Conservation (phyloP, 2,113 vertebrate species). For the Gavialis gangeticus region DNA sequence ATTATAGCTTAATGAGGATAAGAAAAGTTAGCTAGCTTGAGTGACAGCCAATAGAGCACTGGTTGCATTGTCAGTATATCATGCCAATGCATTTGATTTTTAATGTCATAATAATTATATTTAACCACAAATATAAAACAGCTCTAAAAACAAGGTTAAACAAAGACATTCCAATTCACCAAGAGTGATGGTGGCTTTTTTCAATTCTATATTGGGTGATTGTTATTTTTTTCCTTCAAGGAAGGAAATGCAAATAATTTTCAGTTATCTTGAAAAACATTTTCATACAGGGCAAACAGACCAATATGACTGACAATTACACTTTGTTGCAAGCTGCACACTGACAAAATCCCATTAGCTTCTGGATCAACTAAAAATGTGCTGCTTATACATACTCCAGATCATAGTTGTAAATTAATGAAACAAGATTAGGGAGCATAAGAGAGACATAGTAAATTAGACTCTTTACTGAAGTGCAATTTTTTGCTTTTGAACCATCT, state of each 20-base stretch:
- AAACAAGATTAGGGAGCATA: conserved; percentile 3
- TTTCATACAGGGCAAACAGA: background rate
- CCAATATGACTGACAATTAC: background rate
- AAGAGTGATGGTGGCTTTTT: background rate
- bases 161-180: background rate
- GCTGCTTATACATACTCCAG: background rate
- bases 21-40: background rate
- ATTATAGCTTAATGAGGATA: background rate
- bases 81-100: background rate
- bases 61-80: background rate
- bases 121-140: background rate
- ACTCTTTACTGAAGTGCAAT: background rate
- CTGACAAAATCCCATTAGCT: background rate
- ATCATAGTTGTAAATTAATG: conserved; percentile 8
- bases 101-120: background rate
- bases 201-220: background rate
- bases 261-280: background rate
- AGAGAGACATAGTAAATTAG: background rate
- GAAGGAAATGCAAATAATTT: background rate
- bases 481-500: background rate
- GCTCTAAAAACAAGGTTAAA: background rate
- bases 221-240: background rate
- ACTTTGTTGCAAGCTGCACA: background rate
- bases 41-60: background rate
- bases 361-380: background rate